Percentiles rank a stretch among this genome's conserved stretches.
phyloP scores from a whole-genome alignment of 2,113 vertebrate genomes.

The Onychostruthus taczanowskii region DNA sequence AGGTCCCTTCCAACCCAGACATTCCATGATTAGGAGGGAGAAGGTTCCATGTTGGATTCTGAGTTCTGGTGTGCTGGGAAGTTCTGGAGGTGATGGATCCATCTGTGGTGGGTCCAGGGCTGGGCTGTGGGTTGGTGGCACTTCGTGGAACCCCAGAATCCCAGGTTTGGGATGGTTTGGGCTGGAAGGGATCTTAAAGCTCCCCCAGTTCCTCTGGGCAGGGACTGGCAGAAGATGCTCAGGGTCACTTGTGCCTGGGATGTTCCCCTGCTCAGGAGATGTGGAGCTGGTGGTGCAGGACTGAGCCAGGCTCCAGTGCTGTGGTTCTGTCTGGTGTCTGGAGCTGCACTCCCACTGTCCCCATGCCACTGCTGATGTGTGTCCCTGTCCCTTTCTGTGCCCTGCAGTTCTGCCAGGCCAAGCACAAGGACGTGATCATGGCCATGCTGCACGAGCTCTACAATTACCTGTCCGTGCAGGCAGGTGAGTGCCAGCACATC shows the following conservation, averaged over 20 bases:
- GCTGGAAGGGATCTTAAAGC: neutral
- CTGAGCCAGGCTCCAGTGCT: neutral
- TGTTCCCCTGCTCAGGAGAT: neutral
- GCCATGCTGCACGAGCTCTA: slow-evolving; percentile 75
- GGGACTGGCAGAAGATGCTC: neutral
- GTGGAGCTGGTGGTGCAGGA: neutral
- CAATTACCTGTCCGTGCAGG: slow-evolving; percentile 77
- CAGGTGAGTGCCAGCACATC: slow-evolving; percentile 67
- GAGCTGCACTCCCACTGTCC: neutral
- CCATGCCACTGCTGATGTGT: neutral
- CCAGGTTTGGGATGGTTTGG: neutral
- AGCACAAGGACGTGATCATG: slow-evolving; percentile 71
- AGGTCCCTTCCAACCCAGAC: neutral
- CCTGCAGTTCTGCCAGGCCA: slow-evolving; percentile 76
- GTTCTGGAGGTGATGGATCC: neutral
- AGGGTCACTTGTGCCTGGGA: neutral
- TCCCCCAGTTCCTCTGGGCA: neutral
- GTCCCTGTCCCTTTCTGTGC: neutral
- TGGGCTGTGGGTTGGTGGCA: neutral
- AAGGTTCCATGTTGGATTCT: neutral
- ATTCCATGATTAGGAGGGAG: neutral
- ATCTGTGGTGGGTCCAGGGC: accelerated
- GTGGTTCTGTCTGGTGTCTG: neutral
- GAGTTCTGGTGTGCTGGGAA: neutral
- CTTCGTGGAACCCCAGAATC: neutral